Base-by-base conservation (phyloP, 2,797 vertebrate species). In the Typhlichthys eigenmanni region DNA sequence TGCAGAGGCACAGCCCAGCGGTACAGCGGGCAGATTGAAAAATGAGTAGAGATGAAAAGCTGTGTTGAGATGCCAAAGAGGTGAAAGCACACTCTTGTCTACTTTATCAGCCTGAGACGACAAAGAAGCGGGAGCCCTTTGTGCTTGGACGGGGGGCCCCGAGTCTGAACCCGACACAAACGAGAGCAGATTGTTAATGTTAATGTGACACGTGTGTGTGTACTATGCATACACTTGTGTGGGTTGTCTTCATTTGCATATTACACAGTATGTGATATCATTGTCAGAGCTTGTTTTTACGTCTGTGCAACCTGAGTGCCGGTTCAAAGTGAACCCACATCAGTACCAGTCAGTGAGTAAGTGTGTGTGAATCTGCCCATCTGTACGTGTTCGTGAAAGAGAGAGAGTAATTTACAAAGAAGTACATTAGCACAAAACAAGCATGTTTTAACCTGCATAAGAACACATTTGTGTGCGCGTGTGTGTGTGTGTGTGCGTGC, bases 101-200 rank as follows among this genome's bases (percentile, higher is more conserved):
- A 55, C 68, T 74, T 60, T 45, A 58, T 67, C 65, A 72, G 47
- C 50, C 38, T 11, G 55, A 69, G 46, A 64, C 43, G 74, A 76
- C 56, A 72, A 78, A 71, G 60, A 38, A 57, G 53, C 62, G 60
- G 52, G 17, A 68, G 38, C 29, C 50, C n/a, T 66, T 64, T 72
- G 59, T 64, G 19, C 19, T 13, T 24, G 24, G 49, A 64, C 43
- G 61, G 34, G 47, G 63, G 69, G 24, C 24, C 68, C 58, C 55
- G 70, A 61, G 58, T 67, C 49, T 29, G 5, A 56, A 49, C 17
- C 55, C 29, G 58, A 62, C 52, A 57, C 53, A 59, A 55, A 14
- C 12, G 13, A 64, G 19, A 24, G 56, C 38, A 46, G 38, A 0
- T 1, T 59, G 47, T 56, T 70, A 66, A 0, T 4, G 60, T 54